Conservation (phyloP, 2,888 invertebrate genomes). For the Scaptomyza caliginosa region DNA sequence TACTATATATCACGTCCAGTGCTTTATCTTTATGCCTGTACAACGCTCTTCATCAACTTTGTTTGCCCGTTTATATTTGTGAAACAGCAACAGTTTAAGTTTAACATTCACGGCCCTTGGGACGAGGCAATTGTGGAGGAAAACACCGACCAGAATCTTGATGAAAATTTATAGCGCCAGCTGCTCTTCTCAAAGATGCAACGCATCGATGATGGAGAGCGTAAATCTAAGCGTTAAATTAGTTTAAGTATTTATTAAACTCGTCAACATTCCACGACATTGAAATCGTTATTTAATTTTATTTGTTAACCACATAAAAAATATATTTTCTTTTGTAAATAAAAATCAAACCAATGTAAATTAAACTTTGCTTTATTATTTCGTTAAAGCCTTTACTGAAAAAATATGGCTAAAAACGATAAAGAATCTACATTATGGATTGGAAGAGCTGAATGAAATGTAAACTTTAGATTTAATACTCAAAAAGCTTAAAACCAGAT, state of each 20-base stretch:
- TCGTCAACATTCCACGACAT: conserved; percentile 12
- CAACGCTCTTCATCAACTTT: conserved; percentile 88
- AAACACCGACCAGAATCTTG: conserved; percentile 76
- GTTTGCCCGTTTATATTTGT: conserved; percentile 91
- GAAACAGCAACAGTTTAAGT: conserved; percentile 90
- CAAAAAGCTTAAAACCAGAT: neutral
- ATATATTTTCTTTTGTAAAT: conserved; percentile 32
- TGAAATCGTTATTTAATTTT: neutral
- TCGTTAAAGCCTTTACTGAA: neutral
- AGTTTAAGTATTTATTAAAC: conserved; percentile 1
- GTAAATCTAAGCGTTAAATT: conserved; percentile 20
- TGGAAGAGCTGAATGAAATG: neutral
- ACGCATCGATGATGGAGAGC: conserved; percentile 63
- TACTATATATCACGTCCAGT: conserved; percentile 86
- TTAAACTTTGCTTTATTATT: conserved; percentile 12
- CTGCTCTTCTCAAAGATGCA: conserved; percentile 69
- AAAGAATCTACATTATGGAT: neutral
- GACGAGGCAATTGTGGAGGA: conserved; percentile 94
- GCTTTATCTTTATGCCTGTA: conserved; percentile 86
- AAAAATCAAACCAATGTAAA: conserved; percentile 22
- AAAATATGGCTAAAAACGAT: neutral
- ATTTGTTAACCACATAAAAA: neutral
- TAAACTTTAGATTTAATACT: neutral
- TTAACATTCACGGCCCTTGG: conserved; percentile 99
- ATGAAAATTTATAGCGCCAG: conserved; percentile 79